Percentiles rank a stretch among this genome's conserved stretches.
phyloP scores from a whole-genome alignment of 1,140 invertebrate species.

The Aricia agestis region DNA sequence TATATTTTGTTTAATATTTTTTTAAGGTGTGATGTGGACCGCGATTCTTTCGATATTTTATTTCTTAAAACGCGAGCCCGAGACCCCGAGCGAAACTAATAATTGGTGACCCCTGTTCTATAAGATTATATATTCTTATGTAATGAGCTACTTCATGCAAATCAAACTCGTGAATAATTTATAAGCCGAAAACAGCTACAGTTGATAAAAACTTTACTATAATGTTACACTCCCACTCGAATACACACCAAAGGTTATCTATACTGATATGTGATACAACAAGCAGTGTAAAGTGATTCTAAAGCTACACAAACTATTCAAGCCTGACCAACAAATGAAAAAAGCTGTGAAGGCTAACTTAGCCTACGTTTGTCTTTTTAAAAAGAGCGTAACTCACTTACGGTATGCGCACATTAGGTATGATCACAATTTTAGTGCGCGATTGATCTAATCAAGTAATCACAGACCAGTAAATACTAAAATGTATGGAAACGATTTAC shows the following conservation, averaged over 20 bases:
- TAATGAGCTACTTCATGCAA: background rate
- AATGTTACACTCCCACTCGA: background rate
- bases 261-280: background rate
- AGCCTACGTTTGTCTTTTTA: background rate
- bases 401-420: too few relatives aligned
- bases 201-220: background rate
- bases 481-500: too few relatives aligned
- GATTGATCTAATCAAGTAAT: too few relatives aligned
- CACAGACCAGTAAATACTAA: too few relatives aligned
- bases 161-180: background rate
- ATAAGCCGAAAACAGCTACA: background rate
- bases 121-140: background rate
- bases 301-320: background rate
- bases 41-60: too few relatives aligned
- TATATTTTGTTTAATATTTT: too few relatives aligned
- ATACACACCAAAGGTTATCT: conserved; percentile 4
- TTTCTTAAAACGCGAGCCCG: too few relatives aligned
- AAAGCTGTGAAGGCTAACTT: conserved; percentile 10
- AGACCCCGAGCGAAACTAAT: too few relatives aligned
- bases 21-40: too few relatives aligned
- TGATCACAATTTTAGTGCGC: too few relatives aligned
- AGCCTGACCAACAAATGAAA: conserved; percentile 14
- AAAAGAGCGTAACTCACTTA: background rate
- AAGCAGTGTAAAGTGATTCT: background rate
- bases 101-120: too few relatives aligned